These are phyloP conservation scores for Lasioglossum malachurum DNA, from an alignment of 2,888 invertebrate genomes.

Conservation along the genomic window DNA sequence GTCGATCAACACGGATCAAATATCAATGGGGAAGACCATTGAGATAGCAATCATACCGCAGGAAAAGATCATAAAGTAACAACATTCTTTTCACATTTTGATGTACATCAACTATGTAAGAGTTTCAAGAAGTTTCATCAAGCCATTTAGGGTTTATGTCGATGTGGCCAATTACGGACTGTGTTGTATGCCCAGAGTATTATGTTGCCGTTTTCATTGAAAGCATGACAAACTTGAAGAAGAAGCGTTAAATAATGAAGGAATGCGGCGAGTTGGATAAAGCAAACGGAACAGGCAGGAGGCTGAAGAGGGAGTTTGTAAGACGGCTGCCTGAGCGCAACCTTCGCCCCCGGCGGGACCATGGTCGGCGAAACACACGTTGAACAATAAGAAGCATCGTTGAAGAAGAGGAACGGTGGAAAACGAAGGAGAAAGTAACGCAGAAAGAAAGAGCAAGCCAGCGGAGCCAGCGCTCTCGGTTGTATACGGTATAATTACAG, in stretches of 20 bases:
- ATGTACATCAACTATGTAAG: neutral
- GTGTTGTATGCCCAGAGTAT: neutral
- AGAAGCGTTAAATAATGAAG: neutral
- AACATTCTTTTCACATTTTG: neutral
- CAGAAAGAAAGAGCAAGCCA: conserved; percentile 68
- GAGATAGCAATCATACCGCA: neutral
- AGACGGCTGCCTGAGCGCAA: conserved; percentile 71
- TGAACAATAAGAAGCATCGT: conserved; percentile 70
- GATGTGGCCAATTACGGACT: neutral
- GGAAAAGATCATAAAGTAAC: neutral
- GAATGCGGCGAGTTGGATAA: conserved; percentile 41
- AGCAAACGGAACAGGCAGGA: conserved; percentile 40
- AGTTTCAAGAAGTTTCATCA: neutral
- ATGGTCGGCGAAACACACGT: conserved; percentile 64
- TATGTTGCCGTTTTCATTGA: neutral
- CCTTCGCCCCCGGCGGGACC: conserved; percentile 77
- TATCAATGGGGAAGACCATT: neutral
- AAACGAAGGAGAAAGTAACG: conserved; percentile 66
- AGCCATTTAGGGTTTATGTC: neutral
- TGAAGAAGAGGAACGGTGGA: conserved; percentile 64
- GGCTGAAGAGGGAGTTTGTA: conserved; percentile 50
- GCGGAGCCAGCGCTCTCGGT: conserved; percentile 54
- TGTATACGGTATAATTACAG: conserved; percentile 80
- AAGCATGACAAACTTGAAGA: neutral
- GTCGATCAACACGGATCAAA: neutral